Evolutionary conservation across 2,888 invertebrate genomes (phyloP).

Genomic region (Epirrhoe alternata): DNA sequence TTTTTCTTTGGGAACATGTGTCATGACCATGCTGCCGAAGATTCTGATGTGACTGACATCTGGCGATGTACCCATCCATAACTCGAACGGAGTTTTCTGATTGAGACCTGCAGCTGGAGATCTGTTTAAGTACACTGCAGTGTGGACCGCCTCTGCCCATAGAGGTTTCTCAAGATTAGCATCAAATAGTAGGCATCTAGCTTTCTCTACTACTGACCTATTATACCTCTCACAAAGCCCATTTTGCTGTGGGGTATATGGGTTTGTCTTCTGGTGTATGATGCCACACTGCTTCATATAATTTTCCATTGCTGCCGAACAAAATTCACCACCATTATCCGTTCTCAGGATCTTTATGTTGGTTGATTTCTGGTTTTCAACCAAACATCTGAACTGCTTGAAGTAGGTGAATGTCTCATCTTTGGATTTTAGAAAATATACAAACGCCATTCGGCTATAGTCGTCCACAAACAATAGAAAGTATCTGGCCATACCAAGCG

Average conservation of each 20-base stretch:
- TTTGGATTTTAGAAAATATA: constrained; percentile 28
- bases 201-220: constrained; percentile 28
- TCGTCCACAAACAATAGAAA: constrained; percentile 32
- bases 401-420: constrained; percentile 37
- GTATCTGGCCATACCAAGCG: constrained; percentile 22
- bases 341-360: constrained; percentile 40
- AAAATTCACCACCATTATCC: constrained; percentile 31
- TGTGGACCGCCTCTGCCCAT: constrained; percentile 33
- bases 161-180: constrained; percentile 16
- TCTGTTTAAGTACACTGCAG: constrained; percentile 31
- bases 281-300: constrained; percentile 19
- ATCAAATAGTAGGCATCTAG: constrained; percentile 29
- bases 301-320: constrained; percentile 16
- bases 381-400: constrained; percentile 35
- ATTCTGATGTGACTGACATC: not conserved
- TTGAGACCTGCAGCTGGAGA: not conserved
- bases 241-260: constrained; percentile 33
- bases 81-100: not conserved
- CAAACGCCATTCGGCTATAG: constrained; percentile 20
- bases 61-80: not conserved
- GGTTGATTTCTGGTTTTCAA: constrained; percentile 35
- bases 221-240: constrained; percentile 29
- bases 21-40: not conserved
- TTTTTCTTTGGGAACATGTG: not conserved
- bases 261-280: constrained; percentile 34